These are phyloP conservation scores for Listrodromus nycthemerus DNA, from an alignment of 2,888 invertebrate species.

Conservation along the genomic window DNA sequence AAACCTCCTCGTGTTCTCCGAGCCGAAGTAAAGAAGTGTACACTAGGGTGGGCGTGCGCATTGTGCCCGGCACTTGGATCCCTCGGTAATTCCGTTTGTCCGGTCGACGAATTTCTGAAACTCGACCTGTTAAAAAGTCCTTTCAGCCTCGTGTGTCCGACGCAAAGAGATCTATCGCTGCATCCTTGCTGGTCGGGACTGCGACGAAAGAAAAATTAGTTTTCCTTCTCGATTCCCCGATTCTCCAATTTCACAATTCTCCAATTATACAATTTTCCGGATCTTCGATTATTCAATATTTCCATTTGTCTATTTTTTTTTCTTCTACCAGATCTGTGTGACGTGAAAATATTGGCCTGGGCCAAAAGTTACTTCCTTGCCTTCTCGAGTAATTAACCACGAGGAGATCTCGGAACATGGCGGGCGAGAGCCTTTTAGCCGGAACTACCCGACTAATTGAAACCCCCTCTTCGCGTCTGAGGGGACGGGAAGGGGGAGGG, in stretches of 20 bases:
- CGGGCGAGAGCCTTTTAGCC: constrained; percentile 68
- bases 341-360: background rate
- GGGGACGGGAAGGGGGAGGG: too few relatives aligned
- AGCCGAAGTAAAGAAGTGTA: constrained; percentile 43
- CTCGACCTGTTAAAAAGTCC: constrained; percentile 83
- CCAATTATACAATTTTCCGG: background rate
- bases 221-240: background rate
- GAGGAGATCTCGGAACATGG: constrained; percentile 39
- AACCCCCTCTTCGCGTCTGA: constrained; percentile 58
- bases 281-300: background rate
- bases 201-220: background rate
- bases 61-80: constrained; percentile 45
- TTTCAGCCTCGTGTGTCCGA: constrained; percentile 67
- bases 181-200: background rate
- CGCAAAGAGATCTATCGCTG: constrained; percentile 16
- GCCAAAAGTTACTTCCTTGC: constrained; percentile 30
- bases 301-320: background rate
- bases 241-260: background rate
- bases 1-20: constrained; percentile 51
- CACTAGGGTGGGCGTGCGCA: constrained; percentile 64
- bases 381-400: constrained; percentile 47
- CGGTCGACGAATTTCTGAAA: constrained; percentile 79
- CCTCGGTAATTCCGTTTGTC: constrained; percentile 81
- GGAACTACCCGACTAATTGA: constrained; percentile 69
- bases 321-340: background rate